A percentile compares a stretch with the other conserved stretches of the same genome.
These are phyloP conservation scores for Distichodus sexfasciatus DNA, from an alignment of 2,797 vertebrate species.

Conservation along the genomic window DNA sequence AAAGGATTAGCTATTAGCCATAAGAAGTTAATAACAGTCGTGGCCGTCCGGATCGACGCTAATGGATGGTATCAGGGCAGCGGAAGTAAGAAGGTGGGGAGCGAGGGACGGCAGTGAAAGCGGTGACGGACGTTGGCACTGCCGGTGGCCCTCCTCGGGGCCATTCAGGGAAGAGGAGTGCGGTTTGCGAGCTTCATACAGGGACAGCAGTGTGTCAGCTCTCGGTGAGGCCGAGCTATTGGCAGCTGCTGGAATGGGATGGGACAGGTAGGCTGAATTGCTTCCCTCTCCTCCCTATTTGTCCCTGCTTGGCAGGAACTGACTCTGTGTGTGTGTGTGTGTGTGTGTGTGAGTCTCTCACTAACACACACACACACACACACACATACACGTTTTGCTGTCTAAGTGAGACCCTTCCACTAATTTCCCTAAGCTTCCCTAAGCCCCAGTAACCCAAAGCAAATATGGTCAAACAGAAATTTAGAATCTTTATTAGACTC, in stretches of 20 bases:
- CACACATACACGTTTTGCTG: background rate
- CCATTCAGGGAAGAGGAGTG: slow-evolving; percentile 30
- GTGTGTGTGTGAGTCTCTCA: background rate
- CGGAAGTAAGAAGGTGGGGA: slow-evolving; percentile 31
- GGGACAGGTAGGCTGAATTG: slow-evolving; percentile 50
- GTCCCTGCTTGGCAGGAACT: slow-evolving; percentile 18
- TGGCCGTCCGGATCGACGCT: slow-evolving; percentile 1
- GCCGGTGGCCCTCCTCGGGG: slow-evolving; percentile 21
- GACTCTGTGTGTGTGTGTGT: slow-evolving; percentile 32
- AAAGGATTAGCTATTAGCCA: background rate
- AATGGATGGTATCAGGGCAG: slow-evolving; percentile 17
- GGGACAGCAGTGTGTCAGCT: slow-evolving; percentile 42
- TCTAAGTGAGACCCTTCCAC: no score
- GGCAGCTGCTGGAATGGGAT: slow-evolving; percentile 47
- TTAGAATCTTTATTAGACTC: no score
- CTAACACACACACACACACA: slow-evolving; percentile 17
- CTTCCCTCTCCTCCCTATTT: slow-evolving; percentile 37
- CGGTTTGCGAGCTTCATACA: slow-evolving; percentile 30
- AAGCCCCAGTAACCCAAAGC: no score
- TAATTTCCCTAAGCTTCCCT: no score
- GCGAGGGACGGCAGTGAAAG: background rate
- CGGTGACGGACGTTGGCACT: slow-evolving; percentile 1
- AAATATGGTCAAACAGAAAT: no score
- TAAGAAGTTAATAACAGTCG: background rate
- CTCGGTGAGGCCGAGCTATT: slow-evolving; percentile 9